phyloP scores from a whole-genome alignment of 2,797 vertebrate genomes.

The Tokudaia tokunoshimensis region DNA sequence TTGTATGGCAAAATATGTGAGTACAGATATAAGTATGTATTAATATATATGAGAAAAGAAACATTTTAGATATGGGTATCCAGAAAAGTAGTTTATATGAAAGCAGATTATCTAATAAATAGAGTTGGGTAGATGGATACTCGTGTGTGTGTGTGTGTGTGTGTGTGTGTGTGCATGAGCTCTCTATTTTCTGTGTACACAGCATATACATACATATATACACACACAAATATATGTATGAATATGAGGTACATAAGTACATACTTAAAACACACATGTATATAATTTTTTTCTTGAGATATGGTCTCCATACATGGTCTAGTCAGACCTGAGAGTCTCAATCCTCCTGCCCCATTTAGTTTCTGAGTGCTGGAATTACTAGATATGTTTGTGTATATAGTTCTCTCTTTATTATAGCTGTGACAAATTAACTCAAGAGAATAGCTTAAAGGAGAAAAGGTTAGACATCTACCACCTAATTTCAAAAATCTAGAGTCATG shows the following conservation, averaged over 20 bases:
- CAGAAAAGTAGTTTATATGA: background rate
- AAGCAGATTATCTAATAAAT: background rate
- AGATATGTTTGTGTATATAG: background rate
- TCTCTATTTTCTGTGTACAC: background rate
- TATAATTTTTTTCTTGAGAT: background rate
- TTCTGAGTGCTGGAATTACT: background rate
- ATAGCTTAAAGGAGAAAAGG: background rate
- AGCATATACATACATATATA: background rate
- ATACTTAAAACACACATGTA: background rate
- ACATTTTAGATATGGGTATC: background rate
- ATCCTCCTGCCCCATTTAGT: background rate
- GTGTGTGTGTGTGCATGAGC: background rate
- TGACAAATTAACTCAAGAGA: background rate
- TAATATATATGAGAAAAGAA: background rate
- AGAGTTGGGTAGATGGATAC: background rate
- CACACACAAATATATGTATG: too few relatives aligned
- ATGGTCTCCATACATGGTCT: background rate
- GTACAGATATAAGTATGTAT: background rate
- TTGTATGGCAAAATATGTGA: background rate
- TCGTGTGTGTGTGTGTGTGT: background rate
- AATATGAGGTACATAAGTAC: background rate
- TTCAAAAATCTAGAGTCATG: background rate
- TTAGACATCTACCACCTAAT: background rate
- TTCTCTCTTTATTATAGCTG: background rate
- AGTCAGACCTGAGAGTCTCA: background rate